Evolutionary conservation across 1,140 invertebrate genomes (phyloP).

Genomic region (Drosophila subpulchrella): DNA sequence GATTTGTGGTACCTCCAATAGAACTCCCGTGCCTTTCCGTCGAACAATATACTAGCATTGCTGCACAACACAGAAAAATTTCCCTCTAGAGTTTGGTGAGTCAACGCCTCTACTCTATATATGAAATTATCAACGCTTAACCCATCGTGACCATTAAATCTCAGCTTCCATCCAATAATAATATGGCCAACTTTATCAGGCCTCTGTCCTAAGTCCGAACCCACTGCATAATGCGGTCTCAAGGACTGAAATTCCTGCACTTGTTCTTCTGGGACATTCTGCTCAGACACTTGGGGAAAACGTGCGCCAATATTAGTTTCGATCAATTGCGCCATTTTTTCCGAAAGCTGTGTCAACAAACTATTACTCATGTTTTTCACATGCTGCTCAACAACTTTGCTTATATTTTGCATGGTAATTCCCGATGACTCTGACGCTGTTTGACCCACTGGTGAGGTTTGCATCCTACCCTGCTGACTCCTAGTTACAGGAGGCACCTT

Average conservation of each 20-base stretch:
- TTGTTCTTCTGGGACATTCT: no score
- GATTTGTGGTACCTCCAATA: no score
- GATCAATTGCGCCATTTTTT: no score
- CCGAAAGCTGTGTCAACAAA: no score
- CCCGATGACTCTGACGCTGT: not conserved
- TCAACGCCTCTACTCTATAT: not conserved
- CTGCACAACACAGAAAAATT: not conserved
- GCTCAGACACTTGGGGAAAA: no score
- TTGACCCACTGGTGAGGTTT: not conserved
- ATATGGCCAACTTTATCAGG: not conserved
- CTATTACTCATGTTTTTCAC: no score
- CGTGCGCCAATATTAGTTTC: no score
- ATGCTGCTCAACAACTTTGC: not conserved
- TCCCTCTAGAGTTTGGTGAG: not conserved
- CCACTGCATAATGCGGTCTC: not conserved
- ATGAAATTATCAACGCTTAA: not conserved
- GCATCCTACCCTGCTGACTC: not conserved
- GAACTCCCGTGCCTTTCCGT: no score
- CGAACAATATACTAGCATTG: not conserved
- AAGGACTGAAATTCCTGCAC: not conserved
- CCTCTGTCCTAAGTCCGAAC: no score
- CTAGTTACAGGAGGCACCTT: not conserved
- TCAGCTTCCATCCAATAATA: not conserved
- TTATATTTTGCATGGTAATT: not conserved
- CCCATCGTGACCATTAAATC: not conserved